Conservation (phyloP, 2,797 vertebrate species). For the Eulemur mongoz region DNA sequence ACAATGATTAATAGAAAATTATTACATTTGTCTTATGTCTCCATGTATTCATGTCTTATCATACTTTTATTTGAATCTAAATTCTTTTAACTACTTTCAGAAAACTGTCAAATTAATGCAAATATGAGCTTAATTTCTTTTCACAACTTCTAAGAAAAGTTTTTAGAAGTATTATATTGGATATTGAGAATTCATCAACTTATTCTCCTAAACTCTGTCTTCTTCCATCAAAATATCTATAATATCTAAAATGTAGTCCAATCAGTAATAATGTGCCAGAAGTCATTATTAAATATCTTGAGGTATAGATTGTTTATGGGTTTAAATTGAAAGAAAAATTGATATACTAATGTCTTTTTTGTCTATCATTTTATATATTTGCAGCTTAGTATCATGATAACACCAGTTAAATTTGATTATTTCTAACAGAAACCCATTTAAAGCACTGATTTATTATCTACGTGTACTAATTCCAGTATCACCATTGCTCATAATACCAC, state of each 20-base stretch:
- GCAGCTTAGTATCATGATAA: neutral
- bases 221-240: neutral
- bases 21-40: neutral
- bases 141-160: neutral
- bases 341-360: neutral
- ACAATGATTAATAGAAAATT: neutral
- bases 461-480: neutral
- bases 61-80: slow-evolving; percentile 6
- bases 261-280: neutral
- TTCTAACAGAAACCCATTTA: neutral
- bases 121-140: slow-evolving; percentile 24
- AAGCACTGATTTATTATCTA: slow-evolving; percentile 31
- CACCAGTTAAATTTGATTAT: neutral
- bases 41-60: neutral
- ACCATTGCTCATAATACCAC: neutral
- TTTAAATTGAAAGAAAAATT: slow-evolving; percentile 42
- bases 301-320: neutral
- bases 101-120: neutral
- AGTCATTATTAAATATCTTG: neutral
- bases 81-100: neutral
- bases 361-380: neutral
- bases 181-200: neutral
- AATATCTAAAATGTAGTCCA: neutral
- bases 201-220: neutral
- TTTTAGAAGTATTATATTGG: neutral